phyloP scores from a whole-genome alignment of 2,888 invertebrate genomes.

The Conus canariensis region DNA sequence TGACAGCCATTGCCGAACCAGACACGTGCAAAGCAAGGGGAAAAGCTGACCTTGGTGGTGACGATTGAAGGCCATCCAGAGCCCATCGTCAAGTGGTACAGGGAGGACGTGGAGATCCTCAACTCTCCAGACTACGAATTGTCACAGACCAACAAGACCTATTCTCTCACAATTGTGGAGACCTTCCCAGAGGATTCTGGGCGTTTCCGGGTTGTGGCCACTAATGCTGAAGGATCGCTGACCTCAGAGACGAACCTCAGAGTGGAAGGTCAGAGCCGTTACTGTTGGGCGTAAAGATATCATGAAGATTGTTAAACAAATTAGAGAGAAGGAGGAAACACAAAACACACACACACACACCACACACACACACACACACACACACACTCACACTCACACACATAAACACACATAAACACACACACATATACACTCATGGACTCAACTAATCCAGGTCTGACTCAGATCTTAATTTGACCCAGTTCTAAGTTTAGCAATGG shows the following conservation, averaged over 20 bases:
- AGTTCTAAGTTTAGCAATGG: too few relatives aligned
- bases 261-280: slow-evolving; percentile 69
- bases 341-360: too few relatives aligned
- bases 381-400: too few relatives aligned
- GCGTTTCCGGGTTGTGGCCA: slow-evolving; percentile 89
- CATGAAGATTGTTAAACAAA: background rate
- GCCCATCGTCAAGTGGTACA: slow-evolving; percentile 77
- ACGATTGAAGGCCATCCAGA: slow-evolving; percentile 72
- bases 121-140: slow-evolving; percentile 85
- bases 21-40: slow-evolving; percentile 61
- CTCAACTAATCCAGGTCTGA: too few relatives aligned
- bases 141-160: slow-evolving; percentile 87
- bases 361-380: too few relatives aligned
- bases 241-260: slow-evolving; percentile 66
- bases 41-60: slow-evolving; percentile 72
- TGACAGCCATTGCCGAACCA: slow-evolving; percentile 43
- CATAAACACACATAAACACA: too few relatives aligned
- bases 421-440: too few relatives aligned
- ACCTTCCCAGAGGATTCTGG: slow-evolving; percentile 85
- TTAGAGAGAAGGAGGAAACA: too few relatives aligned
- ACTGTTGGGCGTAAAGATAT: background rate
- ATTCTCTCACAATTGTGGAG: slow-evolving; percentile 86
- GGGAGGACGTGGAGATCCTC: slow-evolving; percentile 80
- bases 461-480: too few relatives aligned
- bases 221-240: slow-evolving; percentile 87